Percentiles rank a stretch among this genome's conserved stretches.
Evolutionary conservation across 1,140 invertebrate species (phyloP).

Genomic region (Platyura marginata): DNA sequence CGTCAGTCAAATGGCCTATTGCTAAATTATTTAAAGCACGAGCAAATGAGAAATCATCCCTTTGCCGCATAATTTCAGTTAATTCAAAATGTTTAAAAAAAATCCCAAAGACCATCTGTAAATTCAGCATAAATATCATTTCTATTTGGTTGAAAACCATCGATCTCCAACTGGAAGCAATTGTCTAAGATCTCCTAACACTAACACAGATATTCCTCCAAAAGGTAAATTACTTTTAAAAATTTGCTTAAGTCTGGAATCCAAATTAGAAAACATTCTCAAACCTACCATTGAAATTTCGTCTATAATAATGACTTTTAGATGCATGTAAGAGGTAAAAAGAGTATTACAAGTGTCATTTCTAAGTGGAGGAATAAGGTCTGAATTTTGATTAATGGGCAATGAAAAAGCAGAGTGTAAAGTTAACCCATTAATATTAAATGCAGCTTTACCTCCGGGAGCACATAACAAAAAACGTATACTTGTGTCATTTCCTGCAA

Average conservation of each 20-base stretch:
- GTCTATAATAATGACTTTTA: conserved; percentile 19
- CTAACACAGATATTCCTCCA: conserved; percentile 9
- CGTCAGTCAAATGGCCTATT: conserved; percentile 3
- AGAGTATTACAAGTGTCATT: too few relatives aligned
- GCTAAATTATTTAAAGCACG: conserved; percentile 9
- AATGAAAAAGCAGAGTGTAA: neutral
- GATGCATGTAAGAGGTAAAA: too few relatives aligned
- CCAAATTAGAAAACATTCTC: conserved; percentile 9
- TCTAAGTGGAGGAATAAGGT: too few relatives aligned
- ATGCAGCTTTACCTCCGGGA: neutral
- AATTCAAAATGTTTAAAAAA: conserved; percentile 6
- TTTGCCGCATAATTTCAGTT: conserved; percentile 10
- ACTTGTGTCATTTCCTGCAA: neutral
- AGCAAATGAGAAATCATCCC: conserved; percentile 8
- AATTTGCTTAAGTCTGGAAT: conserved; percentile 14
- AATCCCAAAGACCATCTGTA: conserved; percentile 5
- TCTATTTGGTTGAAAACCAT: conserved; percentile 1
- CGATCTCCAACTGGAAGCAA: conserved; percentile 5
- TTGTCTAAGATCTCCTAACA: conserved; percentile 6
- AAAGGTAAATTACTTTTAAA: conserved; percentile 8
- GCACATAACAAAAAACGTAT: neutral
- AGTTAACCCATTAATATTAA: neutral
- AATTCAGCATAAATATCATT: too few relatives aligned
- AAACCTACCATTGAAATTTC: conserved; percentile 19
- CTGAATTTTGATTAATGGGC: neutral